phyloP scores from a whole-genome alignment of 2,888 invertebrate species.

The Meteorus colon region DNA sequence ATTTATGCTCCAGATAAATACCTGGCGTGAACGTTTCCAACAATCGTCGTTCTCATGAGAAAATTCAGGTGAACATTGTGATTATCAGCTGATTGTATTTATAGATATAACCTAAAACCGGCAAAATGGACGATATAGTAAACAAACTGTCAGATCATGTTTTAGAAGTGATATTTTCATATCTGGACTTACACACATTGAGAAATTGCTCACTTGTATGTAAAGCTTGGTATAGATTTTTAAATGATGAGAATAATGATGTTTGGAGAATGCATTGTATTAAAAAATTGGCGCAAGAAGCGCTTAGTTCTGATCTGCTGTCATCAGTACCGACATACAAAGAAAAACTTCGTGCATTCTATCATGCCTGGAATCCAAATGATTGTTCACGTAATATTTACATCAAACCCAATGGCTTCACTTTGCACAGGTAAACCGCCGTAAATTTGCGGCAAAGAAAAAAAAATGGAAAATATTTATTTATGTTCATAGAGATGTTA shows the following conservation, averaged over 20 bases:
- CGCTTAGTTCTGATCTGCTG: constrained; percentile 92
- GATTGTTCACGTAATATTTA: constrained; percentile 98
- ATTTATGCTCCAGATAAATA: no score
- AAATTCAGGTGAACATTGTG: not conserved
- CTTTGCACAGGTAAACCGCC: constrained; percentile 84
- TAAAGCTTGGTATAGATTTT: constrained; percentile 91
- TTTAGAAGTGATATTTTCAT: constrained; percentile 93
- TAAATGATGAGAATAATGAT: constrained; percentile 89
- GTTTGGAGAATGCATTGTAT: constrained; percentile 95
- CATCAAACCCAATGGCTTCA: constrained; percentile 97
- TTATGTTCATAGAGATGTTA: not conserved
- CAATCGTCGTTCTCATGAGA: not conserved
- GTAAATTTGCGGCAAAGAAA: no score
- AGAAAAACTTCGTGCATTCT: constrained; percentile 93
- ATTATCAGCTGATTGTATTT: not conserved
- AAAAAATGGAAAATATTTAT: not conserved
- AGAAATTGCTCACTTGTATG: constrained; percentile 93
- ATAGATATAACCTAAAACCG: constrained; percentile 56
- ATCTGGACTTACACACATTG: constrained; percentile 89
- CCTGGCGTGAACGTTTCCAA: not conserved
- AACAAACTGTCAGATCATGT: constrained; percentile 78
- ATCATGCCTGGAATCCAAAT: constrained; percentile 97
- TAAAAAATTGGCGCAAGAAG: constrained; percentile 89
- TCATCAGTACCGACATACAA: constrained; percentile 92
- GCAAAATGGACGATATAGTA: constrained; percentile 73